Evolutionary conservation across 2,797 vertebrate species (phyloP), one percentile per base, ranked within the genome.

Genomic region (Galaxias olidus): DNA sequence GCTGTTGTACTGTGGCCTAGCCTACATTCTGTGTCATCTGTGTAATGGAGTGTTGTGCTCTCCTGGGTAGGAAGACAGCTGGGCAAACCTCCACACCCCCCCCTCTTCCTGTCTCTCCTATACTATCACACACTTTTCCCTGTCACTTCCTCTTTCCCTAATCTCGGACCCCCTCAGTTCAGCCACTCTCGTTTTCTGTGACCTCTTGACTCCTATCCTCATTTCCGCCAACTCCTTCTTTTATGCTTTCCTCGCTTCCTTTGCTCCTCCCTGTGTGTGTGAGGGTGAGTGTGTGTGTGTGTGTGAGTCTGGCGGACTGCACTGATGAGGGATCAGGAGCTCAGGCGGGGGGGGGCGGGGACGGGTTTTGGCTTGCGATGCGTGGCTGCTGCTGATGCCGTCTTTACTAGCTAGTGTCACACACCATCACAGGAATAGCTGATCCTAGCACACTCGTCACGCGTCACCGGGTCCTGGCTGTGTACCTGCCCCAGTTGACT

Each of bases 311-410:
- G 44, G 60, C 15, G 54, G 0, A 14, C 41, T 19, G 56, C 18
- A 61, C 50, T 75, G 79, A 74, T 83, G 72, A 73, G 75, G 83
- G 82, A 89, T 91, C 85, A 87, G 83, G 73, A 83, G 74, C 73
- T 84, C 71, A 78, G 83, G 73, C 73, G 64, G 64, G 67, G 50
- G 68, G 50, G 44, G 69, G 62, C 18, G 59, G 30, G 66, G 81
- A 75, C 74, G 71, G 70, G 67, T 82, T 61, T 79, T 70, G 82
- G 80, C 81, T 80, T 88, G 84, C 88, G 89, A 91, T 90, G 89
- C 87, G 72, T 86, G 77, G 81, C 83, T 88, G 83, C 77, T 74
- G 79, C 81, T 76, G 84, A 85, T 85, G 80, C 83, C 63, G 76
- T 87, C 87, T 78, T 83, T 79, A 79, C 76, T 17, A 63, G 73